Evolutionary conservation across 2,113 vertebrate genomes (phyloP).

Genomic region (Ophiodon elongatus): DNA sequence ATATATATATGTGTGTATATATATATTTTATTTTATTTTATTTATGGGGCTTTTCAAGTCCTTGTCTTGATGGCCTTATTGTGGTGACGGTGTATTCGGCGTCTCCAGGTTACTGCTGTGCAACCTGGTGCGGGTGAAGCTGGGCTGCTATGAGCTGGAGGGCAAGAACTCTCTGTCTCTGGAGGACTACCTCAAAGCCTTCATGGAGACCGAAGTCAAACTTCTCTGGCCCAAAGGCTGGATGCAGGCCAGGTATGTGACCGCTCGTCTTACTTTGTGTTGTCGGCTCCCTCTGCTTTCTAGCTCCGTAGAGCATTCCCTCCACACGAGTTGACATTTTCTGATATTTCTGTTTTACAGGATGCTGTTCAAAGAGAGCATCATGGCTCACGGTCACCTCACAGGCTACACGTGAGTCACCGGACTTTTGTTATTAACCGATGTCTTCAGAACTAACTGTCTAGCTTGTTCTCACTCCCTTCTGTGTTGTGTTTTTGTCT

Average conservation of each 20-base stretch:
- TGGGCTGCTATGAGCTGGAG: constrained; percentile 97
- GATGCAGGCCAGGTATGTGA: constrained; percentile 94
- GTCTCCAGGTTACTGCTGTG: constrained; percentile 91
- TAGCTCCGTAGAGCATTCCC: neutral
- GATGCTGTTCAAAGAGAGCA: constrained; percentile 98
- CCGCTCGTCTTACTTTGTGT: neutral
- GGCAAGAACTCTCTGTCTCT: constrained; percentile 93
- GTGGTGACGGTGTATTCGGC: neutral
- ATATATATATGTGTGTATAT: too few relatives aligned
- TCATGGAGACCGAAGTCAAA: constrained; percentile 98
- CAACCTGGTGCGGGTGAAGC: constrained; percentile 96
- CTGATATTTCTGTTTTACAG: constrained; percentile 76
- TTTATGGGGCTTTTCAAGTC: neutral
- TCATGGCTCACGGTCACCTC: constrained; percentile 93
- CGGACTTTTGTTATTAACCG: rapidly evolving
- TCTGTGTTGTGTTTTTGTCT: constrained; percentile 12
- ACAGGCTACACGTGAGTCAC: constrained; percentile 95
- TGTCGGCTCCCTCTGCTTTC: neutral
- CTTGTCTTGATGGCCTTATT: rapidly evolving
- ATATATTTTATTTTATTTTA: too few relatives aligned
- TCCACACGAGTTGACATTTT: neutral
- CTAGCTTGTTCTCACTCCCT: neutral
- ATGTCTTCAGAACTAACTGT: neutral
- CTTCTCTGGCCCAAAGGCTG: constrained; percentile 99
- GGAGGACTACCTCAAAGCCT: constrained; percentile 98